Conservation (phyloP, 2,888 invertebrate genomes). For the Acanthosepion lycidas region DNA sequence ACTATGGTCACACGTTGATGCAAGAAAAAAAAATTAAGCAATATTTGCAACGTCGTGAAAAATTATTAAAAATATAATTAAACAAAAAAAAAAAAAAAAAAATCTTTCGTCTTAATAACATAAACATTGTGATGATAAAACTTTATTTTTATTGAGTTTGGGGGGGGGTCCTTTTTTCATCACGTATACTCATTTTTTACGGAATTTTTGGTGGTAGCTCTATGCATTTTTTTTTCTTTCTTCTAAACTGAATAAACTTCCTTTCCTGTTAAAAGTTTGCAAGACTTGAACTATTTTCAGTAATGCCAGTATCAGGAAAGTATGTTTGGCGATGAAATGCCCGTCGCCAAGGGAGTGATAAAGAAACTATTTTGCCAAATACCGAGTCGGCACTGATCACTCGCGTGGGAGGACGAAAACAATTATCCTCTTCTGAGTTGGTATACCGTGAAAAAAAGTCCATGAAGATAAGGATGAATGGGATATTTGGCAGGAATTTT, state of each 20-base stretch:
- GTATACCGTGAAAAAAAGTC: neutral
- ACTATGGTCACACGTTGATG: too few relatives aligned
- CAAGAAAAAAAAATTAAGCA: too few relatives aligned
- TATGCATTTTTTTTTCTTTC: neutral
- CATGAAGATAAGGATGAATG: neutral
- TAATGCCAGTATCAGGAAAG: neutral
- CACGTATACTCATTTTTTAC: too few relatives aligned
- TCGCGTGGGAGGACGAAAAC: neutral
- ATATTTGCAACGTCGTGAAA: too few relatives aligned
- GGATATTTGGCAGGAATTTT: neutral
- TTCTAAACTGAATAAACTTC: neutral
- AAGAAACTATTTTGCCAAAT: neutral
- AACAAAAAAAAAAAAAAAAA: too few relatives aligned
- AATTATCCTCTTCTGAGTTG: neutral
- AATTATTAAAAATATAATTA: too few relatives aligned
- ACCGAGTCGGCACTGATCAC: neutral
- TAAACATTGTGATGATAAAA: too few relatives aligned
- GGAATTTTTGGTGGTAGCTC: too few relatives aligned
- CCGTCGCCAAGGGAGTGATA: neutral
- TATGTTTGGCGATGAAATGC: neutral
- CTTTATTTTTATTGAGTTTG: too few relatives aligned
- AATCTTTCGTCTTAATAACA: too few relatives aligned
- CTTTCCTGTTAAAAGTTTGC: neutral
- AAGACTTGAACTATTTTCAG: neutral
- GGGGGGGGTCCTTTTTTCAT: too few relatives aligned